Base-by-base conservation (phyloP, 1,140 invertebrate species). In the Danaus melanippus region DNA sequence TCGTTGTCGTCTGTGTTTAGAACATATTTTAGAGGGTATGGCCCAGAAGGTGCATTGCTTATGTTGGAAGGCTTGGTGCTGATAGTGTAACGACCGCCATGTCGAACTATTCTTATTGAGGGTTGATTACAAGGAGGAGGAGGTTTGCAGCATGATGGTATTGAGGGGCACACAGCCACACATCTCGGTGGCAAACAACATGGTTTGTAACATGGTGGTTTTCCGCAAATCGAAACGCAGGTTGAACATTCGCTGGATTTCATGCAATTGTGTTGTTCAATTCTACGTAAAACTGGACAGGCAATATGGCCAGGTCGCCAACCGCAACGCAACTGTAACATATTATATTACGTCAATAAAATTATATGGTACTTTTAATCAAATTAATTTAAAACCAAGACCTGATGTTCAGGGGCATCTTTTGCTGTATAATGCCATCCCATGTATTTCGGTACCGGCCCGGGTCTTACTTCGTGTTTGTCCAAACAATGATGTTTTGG, bases 241-340 rank as follows among this genome's bases (percentile, higher is more conserved):
- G 68, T 58, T 12, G 62, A 53, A 47, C 79, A 84, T 46, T 73
- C 67, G 9, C 62, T 69, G 17, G 56, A 43, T 62, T 78, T 81
- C 56, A 68, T 64, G 46, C 78, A 74, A 46, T 80, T 78, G 54
- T 86, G 77, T 43, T 72, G 69, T 56, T 83, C 81, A 8, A 86
- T 86, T 59, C 65, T 72, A 62, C 65, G 72, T 0, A 86, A 67
- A 9, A 83, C 81, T 39, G 74, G 60, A 51, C 81, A 84, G n/a
- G 79, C 76, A 52, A 86, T 82, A 64, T 86, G 83, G 40, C 83
- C 83, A 0, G 83, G 83, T 1, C 83, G 78, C 83, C 81, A 86
- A 8, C 83, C 83, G 46, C 83, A 86, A 10, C 79, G 67, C 46
- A 84, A 65, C 83, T 84, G 63, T 9, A 74, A 76, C 17, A 53